Evolutionary conservation across 2,888 invertebrate genomes (phyloP).

Genomic region (Mongoloraphidia duomilia): DNA sequence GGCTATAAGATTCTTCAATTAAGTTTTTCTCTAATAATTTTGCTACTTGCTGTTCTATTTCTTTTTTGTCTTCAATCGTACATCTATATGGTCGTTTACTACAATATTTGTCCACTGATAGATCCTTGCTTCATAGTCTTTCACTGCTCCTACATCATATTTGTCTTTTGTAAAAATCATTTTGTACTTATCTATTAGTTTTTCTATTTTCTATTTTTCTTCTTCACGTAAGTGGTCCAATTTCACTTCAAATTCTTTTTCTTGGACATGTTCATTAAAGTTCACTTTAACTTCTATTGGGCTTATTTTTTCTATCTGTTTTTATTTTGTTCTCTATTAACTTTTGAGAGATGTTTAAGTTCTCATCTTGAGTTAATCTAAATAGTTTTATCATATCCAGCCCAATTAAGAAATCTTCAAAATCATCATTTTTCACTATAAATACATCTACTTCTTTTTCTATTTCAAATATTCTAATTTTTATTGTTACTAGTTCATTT

Average conservation of each 20-base stretch:
- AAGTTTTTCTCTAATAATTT: conserved; percentile 14
- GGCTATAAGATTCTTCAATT: conserved; percentile 16
- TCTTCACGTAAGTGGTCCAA: conserved; percentile 8
- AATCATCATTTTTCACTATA: conserved; percentile 9
- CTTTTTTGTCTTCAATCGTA: conserved; percentile 12
- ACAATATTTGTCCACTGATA: conserved; percentile 8
- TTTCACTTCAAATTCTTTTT: conserved; percentile 6
- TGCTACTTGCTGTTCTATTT: conserved; percentile 13
- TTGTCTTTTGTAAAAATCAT: conserved; percentile 12
- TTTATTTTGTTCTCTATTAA: conserved; percentile 6
- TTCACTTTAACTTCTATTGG: conserved; percentile 5
- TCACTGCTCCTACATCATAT: conserved; percentile 11
- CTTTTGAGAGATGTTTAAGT: too few species aligned
- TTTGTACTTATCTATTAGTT: conserved; percentile 9
- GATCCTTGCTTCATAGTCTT: conserved; percentile 11
- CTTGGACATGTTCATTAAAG: conserved; percentile 6
- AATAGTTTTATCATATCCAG: conserved; percentile 14
- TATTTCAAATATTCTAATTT: conserved; percentile 11
- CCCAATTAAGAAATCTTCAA: conserved; percentile 12
- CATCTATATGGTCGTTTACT: conserved; percentile 7
- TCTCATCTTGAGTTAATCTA: conserved; percentile 13
- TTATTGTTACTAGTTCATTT: conserved; percentile 10
- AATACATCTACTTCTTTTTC: conserved; percentile 9
- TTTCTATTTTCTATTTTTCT: conserved; percentile 7
- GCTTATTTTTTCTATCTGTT: conserved; percentile 4